These are phyloP conservation scores for Scolopax mira DNA, from an alignment of 2,113 vertebrate genomes.

Conservation along the genomic window DNA sequence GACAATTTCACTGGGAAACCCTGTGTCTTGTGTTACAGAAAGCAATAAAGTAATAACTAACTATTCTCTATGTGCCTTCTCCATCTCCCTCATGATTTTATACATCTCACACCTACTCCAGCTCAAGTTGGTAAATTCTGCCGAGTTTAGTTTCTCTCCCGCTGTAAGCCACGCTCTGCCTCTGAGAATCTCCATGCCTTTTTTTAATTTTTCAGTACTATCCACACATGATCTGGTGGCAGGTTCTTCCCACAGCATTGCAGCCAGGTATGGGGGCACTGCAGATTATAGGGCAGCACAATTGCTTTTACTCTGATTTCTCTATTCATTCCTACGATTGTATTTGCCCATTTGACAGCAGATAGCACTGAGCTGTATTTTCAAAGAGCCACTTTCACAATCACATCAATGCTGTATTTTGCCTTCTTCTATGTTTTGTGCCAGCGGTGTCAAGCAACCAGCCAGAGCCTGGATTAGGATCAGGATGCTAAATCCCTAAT, in stretches of 20 bases:
- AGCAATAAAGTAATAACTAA: neutral
- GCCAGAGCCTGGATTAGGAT: neutral
- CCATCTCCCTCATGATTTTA: neutral
- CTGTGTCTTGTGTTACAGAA: neutral
- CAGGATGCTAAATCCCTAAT: neutral
- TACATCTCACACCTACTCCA: neutral
- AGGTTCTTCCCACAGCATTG: neutral
- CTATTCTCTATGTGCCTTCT: neutral
- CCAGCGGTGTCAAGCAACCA: neutral
- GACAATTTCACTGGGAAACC: neutral
- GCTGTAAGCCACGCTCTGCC: neutral
- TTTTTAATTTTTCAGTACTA: neutral
- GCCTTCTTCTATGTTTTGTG: neutral
- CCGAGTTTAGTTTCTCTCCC: neutral
- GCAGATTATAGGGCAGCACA: neutral
- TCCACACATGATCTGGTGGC: neutral
- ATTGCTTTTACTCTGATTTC: neutral
- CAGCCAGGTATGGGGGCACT: neutral
- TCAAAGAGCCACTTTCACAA: neutral
- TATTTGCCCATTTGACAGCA: neutral
- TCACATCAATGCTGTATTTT: neutral
- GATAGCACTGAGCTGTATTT: neutral
- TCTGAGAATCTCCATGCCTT: neutral
- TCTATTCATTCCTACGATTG: neutral
- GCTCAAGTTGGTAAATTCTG: neutral